These are phyloP conservation scores for Oryzias sinensis DNA, from an alignment of 2,797 vertebrate species.

Conservation along the genomic window DNA sequence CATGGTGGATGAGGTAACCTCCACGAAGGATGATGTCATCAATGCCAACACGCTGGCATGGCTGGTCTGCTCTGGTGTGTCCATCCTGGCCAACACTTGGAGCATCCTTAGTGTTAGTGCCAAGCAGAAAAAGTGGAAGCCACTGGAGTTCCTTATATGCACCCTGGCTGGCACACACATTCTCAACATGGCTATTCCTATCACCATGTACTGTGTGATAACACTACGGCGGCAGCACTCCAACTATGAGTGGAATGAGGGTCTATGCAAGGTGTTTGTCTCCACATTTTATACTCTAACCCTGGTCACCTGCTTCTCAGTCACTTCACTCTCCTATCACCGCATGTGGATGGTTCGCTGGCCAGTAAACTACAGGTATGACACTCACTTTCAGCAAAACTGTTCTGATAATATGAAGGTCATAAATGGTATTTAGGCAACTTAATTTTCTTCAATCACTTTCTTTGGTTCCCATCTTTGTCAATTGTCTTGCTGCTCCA, in stretches of 20 bases:
- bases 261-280: constrained; percentile 93
- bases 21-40: constrained; percentile 89
- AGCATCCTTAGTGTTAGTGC: constrained; percentile 92
- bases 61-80: constrained; percentile 90
- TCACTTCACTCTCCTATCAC: constrained; percentile 94
- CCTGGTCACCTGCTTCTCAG: constrained; percentile 92
- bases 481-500: too few species aligned
- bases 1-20: constrained; percentile 87
- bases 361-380: constrained; percentile 93
- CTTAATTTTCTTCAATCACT: too few species aligned
- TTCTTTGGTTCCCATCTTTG: too few species aligned
- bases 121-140: constrained; percentile 97
- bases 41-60: constrained; percentile 88
- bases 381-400: neutral
- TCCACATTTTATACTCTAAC: constrained; percentile 95
- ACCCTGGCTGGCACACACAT: constrained; percentile 91
- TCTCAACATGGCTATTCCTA: constrained; percentile 89
- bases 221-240: constrained; percentile 86
- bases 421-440: too few species aligned
- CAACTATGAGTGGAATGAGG: constrained; percentile 91
- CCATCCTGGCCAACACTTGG: constrained; percentile 91
- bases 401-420: neutral
- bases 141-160: constrained; percentile 92
- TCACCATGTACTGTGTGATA: constrained; percentile 90
- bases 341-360: constrained; percentile 98